These are phyloP conservation scores for Watsonalla cultraria DNA, from an alignment of 2,888 invertebrate genomes.

Conservation along the genomic window DNA sequence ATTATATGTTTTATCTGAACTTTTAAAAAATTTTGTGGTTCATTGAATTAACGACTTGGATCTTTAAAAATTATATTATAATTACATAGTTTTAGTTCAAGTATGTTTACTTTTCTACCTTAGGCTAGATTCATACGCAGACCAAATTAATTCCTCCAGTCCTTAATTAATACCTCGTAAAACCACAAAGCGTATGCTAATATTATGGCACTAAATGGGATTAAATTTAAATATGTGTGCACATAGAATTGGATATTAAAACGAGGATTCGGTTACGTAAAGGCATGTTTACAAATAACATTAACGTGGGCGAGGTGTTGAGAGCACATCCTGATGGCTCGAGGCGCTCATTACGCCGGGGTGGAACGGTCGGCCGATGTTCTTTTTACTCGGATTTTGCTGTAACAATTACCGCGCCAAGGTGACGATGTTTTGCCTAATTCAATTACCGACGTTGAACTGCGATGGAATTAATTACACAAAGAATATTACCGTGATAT, in stretches of 20 bases:
- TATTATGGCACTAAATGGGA: background rate
- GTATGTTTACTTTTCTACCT: too few relatives aligned
- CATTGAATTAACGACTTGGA: background rate
- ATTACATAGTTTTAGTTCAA: too few relatives aligned
- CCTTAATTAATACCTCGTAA: background rate
- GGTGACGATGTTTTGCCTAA: conserved; percentile 34
- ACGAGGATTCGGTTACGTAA: conserved; percentile 7
- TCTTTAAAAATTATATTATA: background rate
- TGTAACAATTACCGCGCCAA: conserved; percentile 31
- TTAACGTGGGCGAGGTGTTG: conserved; percentile 10
- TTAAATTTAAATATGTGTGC: background rate
- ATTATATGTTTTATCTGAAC: conserved; percentile 21
- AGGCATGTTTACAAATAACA: conserved; percentile 9
- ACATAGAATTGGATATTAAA: background rate
- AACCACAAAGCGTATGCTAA: background rate
- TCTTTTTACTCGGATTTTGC: conserved; percentile 34
- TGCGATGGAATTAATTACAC: background rate
- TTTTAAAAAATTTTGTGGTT: background rate
- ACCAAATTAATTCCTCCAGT: background rate
- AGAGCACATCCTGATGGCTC: conserved; percentile 12
- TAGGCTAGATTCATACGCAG: too few relatives aligned
- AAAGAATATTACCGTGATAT: background rate
- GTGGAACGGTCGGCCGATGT: conserved; percentile 12
- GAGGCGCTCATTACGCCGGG: conserved; percentile 29
- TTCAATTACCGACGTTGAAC: conserved; percentile 27